Evolutionary conservation across 2,888 invertebrate genomes (phyloP).

Genomic region (Synergus umbraculus): DNA sequence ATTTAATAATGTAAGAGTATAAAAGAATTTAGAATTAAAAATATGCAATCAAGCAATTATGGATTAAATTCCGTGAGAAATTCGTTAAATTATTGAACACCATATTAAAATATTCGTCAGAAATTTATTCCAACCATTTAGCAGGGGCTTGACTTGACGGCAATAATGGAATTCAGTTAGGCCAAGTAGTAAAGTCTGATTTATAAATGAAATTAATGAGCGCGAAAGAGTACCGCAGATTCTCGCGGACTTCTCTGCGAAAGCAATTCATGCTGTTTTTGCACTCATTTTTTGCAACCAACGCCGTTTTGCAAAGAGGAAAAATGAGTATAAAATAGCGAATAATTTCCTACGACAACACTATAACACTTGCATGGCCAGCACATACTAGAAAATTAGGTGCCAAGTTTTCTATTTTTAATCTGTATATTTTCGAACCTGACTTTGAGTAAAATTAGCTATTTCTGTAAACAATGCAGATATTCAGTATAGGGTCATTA

Average conservation of each 20-base stretch:
- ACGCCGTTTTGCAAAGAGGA: conserved; percentile 1
- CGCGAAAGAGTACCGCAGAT: conserved; percentile 14
- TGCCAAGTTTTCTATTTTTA: conserved; percentile 35
- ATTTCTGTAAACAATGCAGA: neutral
- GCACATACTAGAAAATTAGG: neutral
- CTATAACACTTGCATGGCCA: neutral
- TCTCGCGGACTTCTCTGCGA: neutral
- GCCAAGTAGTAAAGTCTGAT: conserved; percentile 43
- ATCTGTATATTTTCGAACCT: neutral
- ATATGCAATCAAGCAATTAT: neutral
- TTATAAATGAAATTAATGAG: conserved; percentile 42
- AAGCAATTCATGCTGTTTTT: conserved; percentile 30
- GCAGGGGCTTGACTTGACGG: conserved; percentile 40
- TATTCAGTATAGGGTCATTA: neutral
- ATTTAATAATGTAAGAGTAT: too few relatives aligned
- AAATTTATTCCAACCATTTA: conserved; percentile 43
- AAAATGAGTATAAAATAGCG: conserved; percentile 1
- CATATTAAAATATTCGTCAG: neutral
- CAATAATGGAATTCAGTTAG: conserved; percentile 44
- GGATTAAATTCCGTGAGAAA: neutral
- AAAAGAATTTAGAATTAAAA: neutral
- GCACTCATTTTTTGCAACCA: conserved; percentile 36
- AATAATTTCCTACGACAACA: neutral
- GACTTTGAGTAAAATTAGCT: conserved; percentile 17
- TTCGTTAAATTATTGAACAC: neutral